These are phyloP conservation scores for Mus pahari DNA, from an alignment of 2,113 vertebrate species.

Conservation along the genomic window DNA sequence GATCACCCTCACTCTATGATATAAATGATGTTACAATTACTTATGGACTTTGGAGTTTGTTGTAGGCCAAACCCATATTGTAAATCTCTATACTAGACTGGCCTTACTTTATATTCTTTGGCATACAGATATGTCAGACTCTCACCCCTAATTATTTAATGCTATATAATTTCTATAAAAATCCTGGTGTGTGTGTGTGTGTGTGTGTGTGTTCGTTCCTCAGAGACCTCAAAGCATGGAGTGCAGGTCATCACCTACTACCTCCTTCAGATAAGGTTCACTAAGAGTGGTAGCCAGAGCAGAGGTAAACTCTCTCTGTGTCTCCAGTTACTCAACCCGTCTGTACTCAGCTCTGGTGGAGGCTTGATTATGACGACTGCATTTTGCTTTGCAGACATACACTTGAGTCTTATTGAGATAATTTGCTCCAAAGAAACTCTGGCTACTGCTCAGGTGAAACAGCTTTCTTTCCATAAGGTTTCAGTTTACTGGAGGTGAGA, in stretches of 20 bases:
- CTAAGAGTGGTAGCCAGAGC: constrained; percentile 63
- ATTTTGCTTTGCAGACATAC: constrained; percentile 77
- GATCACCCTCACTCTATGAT: not conserved
- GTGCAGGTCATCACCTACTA: constrained; percentile 31
- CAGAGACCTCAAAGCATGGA: not conserved
- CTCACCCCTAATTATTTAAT: not conserved
- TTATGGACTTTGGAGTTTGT: not conserved
- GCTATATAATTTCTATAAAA: constrained; percentile 14
- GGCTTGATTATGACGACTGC: constrained; percentile 76
- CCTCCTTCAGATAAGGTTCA: constrained; percentile 57
- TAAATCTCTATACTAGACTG: not conserved
- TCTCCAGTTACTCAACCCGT: constrained; percentile 73
- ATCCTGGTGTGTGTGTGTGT: not conserved
- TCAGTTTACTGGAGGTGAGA: constrained; percentile 79
- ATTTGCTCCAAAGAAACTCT: constrained; percentile 71
- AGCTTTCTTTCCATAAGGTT: constrained; percentile 72
- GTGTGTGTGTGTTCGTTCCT: not conserved
- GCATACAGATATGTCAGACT: not conserved
- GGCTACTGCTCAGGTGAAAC: constrained; percentile 81
- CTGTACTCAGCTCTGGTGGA: constrained; percentile 65
- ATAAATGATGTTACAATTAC: constrained; percentile 4
- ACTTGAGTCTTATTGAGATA: constrained; percentile 72
- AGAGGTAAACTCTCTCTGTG: constrained; percentile 64
- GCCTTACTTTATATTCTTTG: not conserved
- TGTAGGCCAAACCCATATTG: not conserved